Base-by-base conservation (phyloP, 2,888 invertebrate genomes). In the Alentia gelatinosa region DNA sequence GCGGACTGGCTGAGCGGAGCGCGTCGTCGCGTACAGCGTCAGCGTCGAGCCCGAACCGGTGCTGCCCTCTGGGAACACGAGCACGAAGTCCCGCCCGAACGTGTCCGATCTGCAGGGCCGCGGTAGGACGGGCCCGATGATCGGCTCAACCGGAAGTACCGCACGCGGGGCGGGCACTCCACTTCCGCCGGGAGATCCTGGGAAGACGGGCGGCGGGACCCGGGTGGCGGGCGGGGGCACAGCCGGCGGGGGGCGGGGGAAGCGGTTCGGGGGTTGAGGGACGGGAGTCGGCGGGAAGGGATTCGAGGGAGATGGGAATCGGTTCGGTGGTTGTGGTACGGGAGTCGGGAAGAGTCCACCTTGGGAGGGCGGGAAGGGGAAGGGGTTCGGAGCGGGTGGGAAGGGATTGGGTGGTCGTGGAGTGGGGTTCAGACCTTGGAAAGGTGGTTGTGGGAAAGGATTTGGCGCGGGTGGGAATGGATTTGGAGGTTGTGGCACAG, bases 11-110 rank as follows among this genome's bases (percentile, higher is more conserved):
- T 26, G 33, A 9, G n/a, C 19, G n/a, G 47, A 30, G 42, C 50
- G 86, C 19, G 86, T 86, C 30, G 86, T 47, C 30, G 50, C 86
- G 35, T 30, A 42, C 30, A 86, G 86, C 0, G 86, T 86, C 30
- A 86, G 19, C 42, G 83, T 26, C 4, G 42, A n/a, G 26, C 15
- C 15, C 1, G 86, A 5, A 7, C 7, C 5, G 1, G 15, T 15
- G 0, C 86, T 30, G 26, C 47, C 42, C 42, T 86, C 86, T 12
- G 47, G 26, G 19, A 47, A 86, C 30, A 47, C 42, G 33, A 50
- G 1, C 47, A 47, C 86, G 50, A 86, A 86, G 30, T 47, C 86
- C 7, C 86, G 42, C 33, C 86, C 86, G 26, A 30, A 42, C 7
- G 47, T 30, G 47, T 35, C 23, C 26, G 42, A 26, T 1, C 30